phyloP scores from a whole-genome alignment of 2,113 vertebrate species.

The Penelope pileata region DNA sequence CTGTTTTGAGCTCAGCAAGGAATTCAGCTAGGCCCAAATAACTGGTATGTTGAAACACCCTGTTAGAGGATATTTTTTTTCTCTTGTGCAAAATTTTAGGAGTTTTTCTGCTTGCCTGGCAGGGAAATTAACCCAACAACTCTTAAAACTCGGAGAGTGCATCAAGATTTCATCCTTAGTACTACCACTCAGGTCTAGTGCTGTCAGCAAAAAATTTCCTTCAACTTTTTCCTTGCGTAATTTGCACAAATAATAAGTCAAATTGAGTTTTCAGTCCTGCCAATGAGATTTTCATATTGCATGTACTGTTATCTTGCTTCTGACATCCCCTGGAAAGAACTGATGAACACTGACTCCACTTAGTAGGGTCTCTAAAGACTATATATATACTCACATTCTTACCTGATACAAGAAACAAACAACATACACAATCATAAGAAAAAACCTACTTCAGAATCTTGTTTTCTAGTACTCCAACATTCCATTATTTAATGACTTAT shows the following conservation, averaged over 20 bases:
- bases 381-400: neutral
- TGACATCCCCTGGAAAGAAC: neutral
- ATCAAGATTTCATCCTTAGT: neutral
- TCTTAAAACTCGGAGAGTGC: rapidly evolving
- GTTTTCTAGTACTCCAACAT: neutral
- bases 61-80: neutral
- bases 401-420: neutral
- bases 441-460: rapidly evolving
- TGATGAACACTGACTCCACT: neutral
- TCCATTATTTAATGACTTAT: neutral
- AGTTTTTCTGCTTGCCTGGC: rapidly evolving
- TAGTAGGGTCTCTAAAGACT: neutral
- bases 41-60: neutral
- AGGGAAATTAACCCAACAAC: neutral
- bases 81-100: neutral
- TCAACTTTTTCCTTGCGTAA: neutral
- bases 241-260: neutral
- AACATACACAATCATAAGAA: rapidly evolving
- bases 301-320: neutral
- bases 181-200: neutral
- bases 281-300: neutral
- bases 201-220: neutral
- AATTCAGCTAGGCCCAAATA: neutral
- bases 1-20: neutral
- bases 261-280: neutral